Conservation (phyloP, 2,888 invertebrate genomes). For the Escarpia spicata region DNA sequence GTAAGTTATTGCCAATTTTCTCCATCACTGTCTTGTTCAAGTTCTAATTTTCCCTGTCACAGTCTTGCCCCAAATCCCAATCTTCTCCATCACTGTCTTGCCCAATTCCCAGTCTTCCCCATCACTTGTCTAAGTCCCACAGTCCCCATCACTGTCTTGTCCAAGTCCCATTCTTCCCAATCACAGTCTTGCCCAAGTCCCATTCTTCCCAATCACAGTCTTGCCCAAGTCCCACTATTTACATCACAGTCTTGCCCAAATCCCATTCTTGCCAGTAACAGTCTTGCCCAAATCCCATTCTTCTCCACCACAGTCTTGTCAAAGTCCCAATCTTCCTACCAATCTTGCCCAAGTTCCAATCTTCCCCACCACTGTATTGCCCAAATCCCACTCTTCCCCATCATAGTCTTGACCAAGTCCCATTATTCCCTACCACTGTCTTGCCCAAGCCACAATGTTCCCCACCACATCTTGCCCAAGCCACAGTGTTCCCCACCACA, state of each 20-base stretch:
- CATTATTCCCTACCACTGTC: neutral
- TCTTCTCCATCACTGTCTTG: neutral
- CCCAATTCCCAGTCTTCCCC: neutral
- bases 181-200: neutral
- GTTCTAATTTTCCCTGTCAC: too few relatives aligned
- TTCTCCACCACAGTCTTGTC: neutral
- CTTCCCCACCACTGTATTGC: neutral
- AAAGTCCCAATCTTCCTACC: neutral
- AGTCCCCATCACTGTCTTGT: neutral
- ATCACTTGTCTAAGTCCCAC: neutral
- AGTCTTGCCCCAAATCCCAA: too few relatives aligned
- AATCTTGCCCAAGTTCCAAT: neutral
- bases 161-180: neutral
- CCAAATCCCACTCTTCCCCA: neutral
- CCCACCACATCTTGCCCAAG: neutral
- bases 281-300: neutral
- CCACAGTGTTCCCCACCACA: neutral
- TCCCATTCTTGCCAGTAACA: neutral
- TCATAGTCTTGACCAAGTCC: neutral
- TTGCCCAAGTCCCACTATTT: neutral
- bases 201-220: neutral
- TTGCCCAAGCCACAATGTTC: neutral
- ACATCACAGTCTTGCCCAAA: neutral
- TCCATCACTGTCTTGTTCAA: neutral
- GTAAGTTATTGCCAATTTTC: conserved; percentile 41